phyloP scores from a whole-genome alignment of 1,140 invertebrate genomes.

The Rhopalosiphum maidis region DNA sequence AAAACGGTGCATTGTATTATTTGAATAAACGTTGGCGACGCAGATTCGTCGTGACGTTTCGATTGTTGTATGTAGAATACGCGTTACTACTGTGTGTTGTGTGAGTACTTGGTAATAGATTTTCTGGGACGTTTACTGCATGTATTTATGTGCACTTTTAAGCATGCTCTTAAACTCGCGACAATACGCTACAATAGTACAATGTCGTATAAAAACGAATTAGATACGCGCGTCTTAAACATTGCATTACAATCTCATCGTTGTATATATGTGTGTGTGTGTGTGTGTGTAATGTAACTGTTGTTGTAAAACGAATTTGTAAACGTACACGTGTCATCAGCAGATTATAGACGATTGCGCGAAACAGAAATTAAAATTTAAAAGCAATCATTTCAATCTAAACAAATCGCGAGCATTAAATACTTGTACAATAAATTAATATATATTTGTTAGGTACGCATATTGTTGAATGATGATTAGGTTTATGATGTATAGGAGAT shows the following conservation, averaged over 20 bases:
- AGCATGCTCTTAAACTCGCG: neutral
- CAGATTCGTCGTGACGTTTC: neutral
- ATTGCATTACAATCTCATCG: neutral
- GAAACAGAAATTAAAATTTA: neutral
- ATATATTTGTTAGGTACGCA: neutral
- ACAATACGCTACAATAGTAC: neutral
- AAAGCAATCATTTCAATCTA: neutral
- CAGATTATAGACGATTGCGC: neutral
- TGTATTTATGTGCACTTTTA: neutral
- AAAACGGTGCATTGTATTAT: neutral
- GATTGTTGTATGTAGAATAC: neutral
- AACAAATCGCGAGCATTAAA: neutral
- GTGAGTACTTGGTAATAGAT: neutral
- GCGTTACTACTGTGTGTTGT: neutral
- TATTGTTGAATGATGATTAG: neutral
- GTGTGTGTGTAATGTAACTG: neutral
- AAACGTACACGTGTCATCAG: neutral
- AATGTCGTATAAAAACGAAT: neutral
- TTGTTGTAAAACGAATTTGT: neutral
- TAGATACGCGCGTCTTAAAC: constrained; percentile 10
- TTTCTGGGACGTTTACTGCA: neutral
- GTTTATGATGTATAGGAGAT: no score
- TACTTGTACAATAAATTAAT: no score
- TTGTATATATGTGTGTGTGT: neutral
- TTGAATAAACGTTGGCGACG: neutral